Conservation (phyloP, 2,888 invertebrate species). For the Pristionchus mayeri region DNA sequence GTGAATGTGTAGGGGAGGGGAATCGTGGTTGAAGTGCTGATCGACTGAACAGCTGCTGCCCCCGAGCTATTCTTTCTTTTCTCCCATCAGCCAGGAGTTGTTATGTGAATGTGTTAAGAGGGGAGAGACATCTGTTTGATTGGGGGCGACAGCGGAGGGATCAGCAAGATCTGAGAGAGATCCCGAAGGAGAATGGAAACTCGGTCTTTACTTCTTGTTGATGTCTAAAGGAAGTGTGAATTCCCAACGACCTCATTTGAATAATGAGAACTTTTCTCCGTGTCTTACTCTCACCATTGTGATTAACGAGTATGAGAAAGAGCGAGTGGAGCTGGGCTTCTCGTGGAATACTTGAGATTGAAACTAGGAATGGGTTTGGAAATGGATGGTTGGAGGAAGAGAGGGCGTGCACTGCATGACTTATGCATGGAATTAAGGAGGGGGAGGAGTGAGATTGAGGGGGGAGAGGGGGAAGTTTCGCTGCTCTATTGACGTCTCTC, state of each 20-base stretch:
- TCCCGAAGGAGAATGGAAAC: not conserved
- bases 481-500: not conserved
- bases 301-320: not conserved
- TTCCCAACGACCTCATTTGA: not conserved
- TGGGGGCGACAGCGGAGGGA: not conserved
- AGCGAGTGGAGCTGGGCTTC: not conserved
- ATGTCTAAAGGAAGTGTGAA: not conserved
- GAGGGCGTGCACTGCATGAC: not conserved
- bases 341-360: not conserved
- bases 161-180: not conserved
- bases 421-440: conserved; percentile 40
- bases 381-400: not conserved
- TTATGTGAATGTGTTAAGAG: conserved; percentile 31
- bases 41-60: not conserved
- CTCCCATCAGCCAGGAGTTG: not conserved
- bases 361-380: not conserved
- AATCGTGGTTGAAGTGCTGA: not conserved
- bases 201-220: not conserved
- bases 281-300: not conserved
- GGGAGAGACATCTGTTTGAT: conserved; percentile 11
- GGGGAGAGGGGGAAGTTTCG: not conserved
- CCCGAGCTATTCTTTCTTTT: not conserved
- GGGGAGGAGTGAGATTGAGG: not conserved
- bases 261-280: not conserved
- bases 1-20: not conserved